These are phyloP conservation scores for Petaurus breviceps DNA, from an alignment of 2,113 vertebrate species.

Conservation along the genomic window DNA sequence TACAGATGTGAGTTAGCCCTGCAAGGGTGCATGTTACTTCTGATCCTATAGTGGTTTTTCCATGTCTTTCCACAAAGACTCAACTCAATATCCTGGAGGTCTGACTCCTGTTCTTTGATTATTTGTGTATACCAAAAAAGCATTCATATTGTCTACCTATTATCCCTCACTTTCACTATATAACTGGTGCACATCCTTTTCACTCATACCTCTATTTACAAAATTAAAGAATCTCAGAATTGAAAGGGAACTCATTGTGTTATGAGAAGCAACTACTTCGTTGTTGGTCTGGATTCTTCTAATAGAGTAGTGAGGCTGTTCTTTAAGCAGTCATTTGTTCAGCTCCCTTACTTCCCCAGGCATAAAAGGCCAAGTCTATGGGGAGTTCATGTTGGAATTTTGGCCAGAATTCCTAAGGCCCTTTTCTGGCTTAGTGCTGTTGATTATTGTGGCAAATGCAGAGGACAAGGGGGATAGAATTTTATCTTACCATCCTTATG, in stretches of 20 bases:
- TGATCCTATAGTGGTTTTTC: not conserved
- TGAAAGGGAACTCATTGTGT: not conserved
- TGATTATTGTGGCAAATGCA: not conserved
- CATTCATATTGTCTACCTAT: not conserved
- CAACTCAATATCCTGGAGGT: not conserved
- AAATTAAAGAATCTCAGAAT: not conserved
- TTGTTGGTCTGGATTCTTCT: not conserved
- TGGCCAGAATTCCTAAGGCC: not conserved
- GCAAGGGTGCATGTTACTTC: not conserved
- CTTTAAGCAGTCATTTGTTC: not conserved
- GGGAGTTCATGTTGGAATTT: not conserved
- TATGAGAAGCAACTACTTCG: not conserved
- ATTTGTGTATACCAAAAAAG: not conserved
- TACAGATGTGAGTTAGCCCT: not conserved
- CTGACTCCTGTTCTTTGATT: not conserved
- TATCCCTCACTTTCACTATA: not conserved
- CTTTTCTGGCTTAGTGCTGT: not conserved
- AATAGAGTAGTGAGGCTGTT: not conserved
- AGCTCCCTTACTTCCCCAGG: not conserved
- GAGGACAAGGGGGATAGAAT: not conserved
- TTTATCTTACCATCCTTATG: not conserved
- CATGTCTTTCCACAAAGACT: not conserved
- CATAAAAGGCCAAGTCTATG: not conserved
- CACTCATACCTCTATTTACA: not conserved
- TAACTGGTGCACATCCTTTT: not conserved